Base-by-base conservation (phyloP, 35 echinoderm and acorn worm genomes). In the Apostichopus californicus region DNA sequence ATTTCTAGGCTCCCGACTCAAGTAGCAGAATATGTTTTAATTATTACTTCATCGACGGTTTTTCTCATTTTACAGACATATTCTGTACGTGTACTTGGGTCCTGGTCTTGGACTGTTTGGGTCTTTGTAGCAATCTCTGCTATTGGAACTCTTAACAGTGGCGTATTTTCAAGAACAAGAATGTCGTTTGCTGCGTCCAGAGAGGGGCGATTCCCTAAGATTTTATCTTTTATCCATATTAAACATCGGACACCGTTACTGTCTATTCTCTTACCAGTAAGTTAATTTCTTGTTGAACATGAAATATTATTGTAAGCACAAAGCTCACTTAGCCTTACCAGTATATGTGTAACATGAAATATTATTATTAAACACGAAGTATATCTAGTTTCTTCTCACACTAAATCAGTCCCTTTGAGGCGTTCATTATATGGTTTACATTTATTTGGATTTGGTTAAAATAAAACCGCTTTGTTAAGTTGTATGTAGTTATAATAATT, bases 81-180 rank as follows among this genome's bases (percentile, higher is more conserved):
- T 79, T 28, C 72, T 15, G 89, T 79, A 9, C 89, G 89, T 9
- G 15, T 91, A 8, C 89, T 91, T 13, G 70, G 54, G 58, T 78
- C 72, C 54, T 91, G 89, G 89, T 91, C 89, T 26, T 91, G 89
- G 89, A 57, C 52, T 17, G 77, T 91, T 15, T 91, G 89, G 89
- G 72, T 79, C 11, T 91, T 91, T 56, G 89, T 91, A 5, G 89
- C 89, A 5, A 78, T 91, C 18, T 91, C 89, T 10, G 77, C 89
- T 3, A 21, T 54, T 5, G 89, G 89, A 59, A 78, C 89, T 3
- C 71, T 91, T 11, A 91, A 79, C 54, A 79, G 89, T 73, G 89
- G 89, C 13, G 77, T 91, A 6, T 91, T 57, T 28, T 54, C 53
- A 34, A 91, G 89, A 28, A 78, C 89, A 8, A 34, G 89, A 22